Conservation (phyloP, 2,797 vertebrate genomes). For the Anguilla pacifica region DNA sequence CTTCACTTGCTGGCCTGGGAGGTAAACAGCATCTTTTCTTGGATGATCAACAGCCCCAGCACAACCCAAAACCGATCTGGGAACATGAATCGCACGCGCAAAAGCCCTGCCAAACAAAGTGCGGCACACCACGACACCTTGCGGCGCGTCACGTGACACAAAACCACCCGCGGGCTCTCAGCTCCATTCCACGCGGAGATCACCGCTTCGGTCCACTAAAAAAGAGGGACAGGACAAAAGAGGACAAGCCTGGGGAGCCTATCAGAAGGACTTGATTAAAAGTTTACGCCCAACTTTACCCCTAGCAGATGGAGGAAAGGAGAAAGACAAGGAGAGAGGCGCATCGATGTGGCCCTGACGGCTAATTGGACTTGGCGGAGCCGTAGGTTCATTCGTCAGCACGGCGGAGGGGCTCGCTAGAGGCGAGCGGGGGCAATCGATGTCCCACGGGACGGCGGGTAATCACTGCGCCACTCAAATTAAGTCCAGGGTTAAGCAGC, state of each 20-base stretch:
- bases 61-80: background rate
- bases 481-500: slow-evolving; percentile 15
- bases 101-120: background rate
- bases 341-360: background rate
- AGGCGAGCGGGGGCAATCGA: background rate
- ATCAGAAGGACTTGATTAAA: background rate
- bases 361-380: slow-evolving; percentile 20
- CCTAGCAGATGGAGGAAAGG: background rate
- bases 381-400: background rate
- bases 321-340: background rate
- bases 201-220: background rate
- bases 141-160: background rate
- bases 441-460: slow-evolving; percentile 12
- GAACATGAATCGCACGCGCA: background rate
- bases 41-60: background rate
- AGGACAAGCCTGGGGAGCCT: background rate
- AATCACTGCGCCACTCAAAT: slow-evolving; percentile 20
- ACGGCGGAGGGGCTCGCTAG: background rate
- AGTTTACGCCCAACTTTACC: background rate
- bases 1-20: background rate
- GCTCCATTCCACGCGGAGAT: background rate
- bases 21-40: background rate
- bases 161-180: background rate
- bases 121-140: background rate
- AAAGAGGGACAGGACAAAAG: background rate